Percentiles rank a stretch among this genome's conserved stretches.
These are phyloP conservation scores for Uloborus diversus DNA, from an alignment of 1,140 invertebrate genomes.

Conservation along the genomic window DNA sequence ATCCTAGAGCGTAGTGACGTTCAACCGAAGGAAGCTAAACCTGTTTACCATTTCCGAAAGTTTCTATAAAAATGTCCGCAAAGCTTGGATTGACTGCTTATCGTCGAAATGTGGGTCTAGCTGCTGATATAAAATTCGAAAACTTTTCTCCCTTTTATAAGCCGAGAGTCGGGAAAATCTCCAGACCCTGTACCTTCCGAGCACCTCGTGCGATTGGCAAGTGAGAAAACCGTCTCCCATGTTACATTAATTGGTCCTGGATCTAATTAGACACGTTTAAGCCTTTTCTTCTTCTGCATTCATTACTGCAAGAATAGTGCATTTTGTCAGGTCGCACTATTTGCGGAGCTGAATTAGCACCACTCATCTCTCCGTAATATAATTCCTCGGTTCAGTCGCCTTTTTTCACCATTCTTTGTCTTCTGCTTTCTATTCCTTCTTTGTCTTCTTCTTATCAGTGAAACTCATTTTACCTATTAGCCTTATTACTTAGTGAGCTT, in stretches of 20 bases:
- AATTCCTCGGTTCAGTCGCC: conserved; percentile 30
- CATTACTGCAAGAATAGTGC: conserved; percentile 49
- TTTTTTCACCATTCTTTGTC: conserved; percentile 19
- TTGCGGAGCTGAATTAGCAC: conserved; percentile 42
- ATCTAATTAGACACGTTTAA: conserved; percentile 57
- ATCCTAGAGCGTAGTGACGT: conserved; percentile 7
- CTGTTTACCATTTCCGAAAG: conserved; percentile 44
- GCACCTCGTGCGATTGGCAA: background rate
- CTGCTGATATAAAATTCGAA: conserved; percentile 36
- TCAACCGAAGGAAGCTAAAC: conserved; percentile 27
- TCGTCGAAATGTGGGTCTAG: conserved; percentile 24
- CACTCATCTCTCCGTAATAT: conserved; percentile 48
- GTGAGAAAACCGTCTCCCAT: conserved; percentile 33
- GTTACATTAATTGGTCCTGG: conserved; percentile 48
- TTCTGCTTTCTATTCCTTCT: background rate
- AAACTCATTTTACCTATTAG: conserved; percentile 54
- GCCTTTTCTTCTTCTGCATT: conserved; percentile 48
- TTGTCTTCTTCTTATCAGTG: conserved; percentile 20
- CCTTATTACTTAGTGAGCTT: conserved; percentile 52
- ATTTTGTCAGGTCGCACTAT: conserved; percentile 36
- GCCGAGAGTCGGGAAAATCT: conserved; percentile 12
- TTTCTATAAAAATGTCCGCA: conserved; percentile 31
- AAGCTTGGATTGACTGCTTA: conserved; percentile 5
- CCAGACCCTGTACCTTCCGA: conserved; percentile 2
- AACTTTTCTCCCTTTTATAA: conserved; percentile 27